A percentile compares a stretch with the other conserved stretches of the same genome.
These are phyloP conservation scores for Mesocentrotus franciscanus DNA, from an alignment of 53 echinoderm and acorn worm genomes.

Conservation along the genomic window DNA sequence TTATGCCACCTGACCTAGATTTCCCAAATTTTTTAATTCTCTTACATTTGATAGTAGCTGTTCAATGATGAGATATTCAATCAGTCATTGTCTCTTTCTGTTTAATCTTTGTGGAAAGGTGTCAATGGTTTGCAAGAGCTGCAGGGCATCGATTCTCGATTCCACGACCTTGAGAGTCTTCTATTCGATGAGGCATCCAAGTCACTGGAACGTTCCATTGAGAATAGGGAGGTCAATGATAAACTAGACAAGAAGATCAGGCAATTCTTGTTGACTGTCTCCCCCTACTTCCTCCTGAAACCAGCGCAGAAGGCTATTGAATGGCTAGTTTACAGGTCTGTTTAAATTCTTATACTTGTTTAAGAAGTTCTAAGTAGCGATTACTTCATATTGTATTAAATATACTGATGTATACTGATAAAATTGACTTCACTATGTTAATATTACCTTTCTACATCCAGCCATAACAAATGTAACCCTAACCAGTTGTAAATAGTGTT, in stretches of 20 bases:
- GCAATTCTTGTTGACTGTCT: slow-evolving; percentile 76
- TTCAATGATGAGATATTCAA: not conserved
- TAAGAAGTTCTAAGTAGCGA: no score
- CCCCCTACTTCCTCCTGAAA: slow-evolving; percentile 88
- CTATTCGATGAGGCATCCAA: slow-evolving; percentile 92
- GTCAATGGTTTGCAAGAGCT: slow-evolving; percentile 91
- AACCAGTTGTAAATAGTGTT: no score
- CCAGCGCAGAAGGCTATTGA: slow-evolving; percentile 95
- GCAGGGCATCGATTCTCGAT: slow-evolving; percentile 76
- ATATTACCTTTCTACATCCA: no score
- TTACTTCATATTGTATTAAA: no score
- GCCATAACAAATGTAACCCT: no score
- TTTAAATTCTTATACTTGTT: not conserved
- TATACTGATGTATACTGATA: no score
- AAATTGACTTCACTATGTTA: no score
- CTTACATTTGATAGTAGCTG: not conserved
- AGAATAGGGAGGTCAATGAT: slow-evolving; percentile 81
- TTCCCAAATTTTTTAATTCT: no score
- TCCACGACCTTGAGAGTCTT: slow-evolving; percentile 86
- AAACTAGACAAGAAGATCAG: slow-evolving; percentile 82
- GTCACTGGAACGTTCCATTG: slow-evolving; percentile 85
- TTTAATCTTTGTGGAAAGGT: slow-evolving; percentile 59
- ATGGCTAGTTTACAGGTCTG: slow-evolving; percentile 91
- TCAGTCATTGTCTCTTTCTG: not conserved
- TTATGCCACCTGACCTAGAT: no score